Evolutionary conservation across 2,888 invertebrate species (phyloP), one percentile per base, ranked within the genome.

Genomic region (Metopia argyrocephala): DNA sequence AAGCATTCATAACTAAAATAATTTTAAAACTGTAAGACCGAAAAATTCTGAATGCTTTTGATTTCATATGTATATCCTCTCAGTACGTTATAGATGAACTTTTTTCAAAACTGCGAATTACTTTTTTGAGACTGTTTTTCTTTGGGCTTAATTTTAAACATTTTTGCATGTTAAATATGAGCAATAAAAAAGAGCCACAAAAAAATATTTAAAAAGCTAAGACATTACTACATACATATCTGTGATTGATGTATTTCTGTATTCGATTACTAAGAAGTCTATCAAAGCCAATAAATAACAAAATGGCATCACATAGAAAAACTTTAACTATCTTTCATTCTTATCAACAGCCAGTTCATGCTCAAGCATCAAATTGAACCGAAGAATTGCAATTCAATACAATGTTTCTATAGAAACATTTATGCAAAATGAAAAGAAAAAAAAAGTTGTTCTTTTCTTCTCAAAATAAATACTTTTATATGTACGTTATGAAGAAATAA

Each of bases 181-280:
- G n/a, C n/a, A n/a, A n/a, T n/a, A 46, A 56, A 27, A 15, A 28
- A 56, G 6, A 15, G 3, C 15, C 15, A 31, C 28, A 61, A 23
- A 70, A 18, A 31, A 9, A 2, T 15, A 38, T 15, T 12, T 9
- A 21, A 45, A 61, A n/a, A 45, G 25, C 1, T 38, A 59, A 20
- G 3, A 38, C 9, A 23, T n/a, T 15, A 52, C 57, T 12, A 50
- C 57, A 28, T 27, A n/a, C 45, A 62, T 45, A 7, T 15, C 7
- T 20, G 25, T 71, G 71, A 54, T 71, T 62, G 61, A 71, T 71
- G 61, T 52, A 62, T 52, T 59, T 38, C 25, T 38, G 31, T 27
- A 71, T 71, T 62, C 61, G 31, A 54, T 62, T 62, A n/a, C n/a
- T 61, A 20, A 62, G 54, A 59, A 52, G 38, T 38, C 18, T 38